Evolutionary conservation across 2,888 invertebrate species (phyloP), one percentile per base, ranked within the genome.

Genomic region (Nomada ruficornis): DNA sequence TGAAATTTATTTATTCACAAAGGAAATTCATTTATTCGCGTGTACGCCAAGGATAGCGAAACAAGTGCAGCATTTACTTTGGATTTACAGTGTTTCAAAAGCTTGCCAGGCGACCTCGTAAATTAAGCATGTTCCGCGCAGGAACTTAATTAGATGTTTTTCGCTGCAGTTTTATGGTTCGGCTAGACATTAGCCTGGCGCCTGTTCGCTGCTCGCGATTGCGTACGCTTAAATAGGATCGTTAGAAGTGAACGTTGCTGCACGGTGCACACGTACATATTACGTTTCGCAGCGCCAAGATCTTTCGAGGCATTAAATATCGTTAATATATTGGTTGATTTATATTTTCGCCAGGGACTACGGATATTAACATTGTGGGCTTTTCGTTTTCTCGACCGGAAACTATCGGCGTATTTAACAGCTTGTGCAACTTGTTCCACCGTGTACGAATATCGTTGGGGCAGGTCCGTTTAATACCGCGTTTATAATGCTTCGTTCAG

Each of bases 121-220:
- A 82, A 82, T 72, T 60, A 11, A 11, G 55, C 26, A 57, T 59
- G 70, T 72, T 82, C 68, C 76, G 71, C 59, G 68, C 55, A 60
- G 50, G 68, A 76, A 72, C 72, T 82, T 82, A 76, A 82, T 82
- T 82, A 82, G 75, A 67, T 42, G 69, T 47, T 64, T 72, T 72
- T 76, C 23, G 36, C 67, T 3, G 47, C 59, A 44, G 75, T 68
- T 82, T 82, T 82, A 75, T 64, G 62, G 73, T 59, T 52, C n/a
- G 57, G 26, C 69, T 73, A 54, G 72, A 80, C 54, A 73, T 80
- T 69, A 73, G 29, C 72, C 72, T 80, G 80, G 73, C 80, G 80
- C 80, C 80, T 68, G 36, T 20, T 36, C 44, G 72, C 54, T 73
- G 23, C 36, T 20, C 10, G 63, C n/a, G 82, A 75, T 75, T 63